Evolutionary conservation across 2,113 vertebrate species (phyloP), one percentile per base, ranked within the genome.

Genomic region (Aix galericulata): DNA sequence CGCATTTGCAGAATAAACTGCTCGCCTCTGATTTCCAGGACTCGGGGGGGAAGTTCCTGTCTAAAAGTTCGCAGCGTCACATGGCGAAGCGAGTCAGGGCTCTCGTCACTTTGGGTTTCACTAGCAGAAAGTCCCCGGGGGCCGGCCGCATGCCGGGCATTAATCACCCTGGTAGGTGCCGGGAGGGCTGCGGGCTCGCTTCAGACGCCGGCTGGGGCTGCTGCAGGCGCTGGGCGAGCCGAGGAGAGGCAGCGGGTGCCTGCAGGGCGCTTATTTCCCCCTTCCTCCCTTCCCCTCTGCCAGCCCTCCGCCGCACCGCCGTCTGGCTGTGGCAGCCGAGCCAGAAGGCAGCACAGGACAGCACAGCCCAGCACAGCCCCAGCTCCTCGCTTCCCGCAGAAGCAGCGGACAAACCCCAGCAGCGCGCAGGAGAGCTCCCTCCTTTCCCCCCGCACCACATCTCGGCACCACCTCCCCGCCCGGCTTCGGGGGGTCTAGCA

Each of bases 51-150:
- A 91, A 93, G 59, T 93, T 91, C 83, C 77, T 6, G 1, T 66
- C 17, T 59, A 69, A 59, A 42, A 86, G 89, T 34, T 92, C 44
- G 38, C 46, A 79, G 64, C 25, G 52, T 87, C 93, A 91, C 88
- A 69, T 23, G 89, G 38, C 88, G 31, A 85, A 83, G 55, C 26
- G 21, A 64, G 69, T 68, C 4, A 44, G 58, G 82, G 74, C 6
- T 52, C 74, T 50, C 87, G 58, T 71, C 67, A 69, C 82, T 56
- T 92, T 5, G 4, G 56, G 93, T 96, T 96, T 96, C 55, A 71
- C 88, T 71, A 72, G 58, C 22, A 90, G 46, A 93, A 95, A 96
- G 71, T 86, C 88, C 95, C 96, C 72, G 42, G n/a, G 67, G 40
- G 86, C 32, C 85, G 78, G 92, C 40, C 77, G 85, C 83, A 87